Percentiles rank a stretch among this genome's conserved stretches.
Evolutionary conservation across 2,113 vertebrate species (phyloP).

Genomic region (Anhinga rufa): DNA sequence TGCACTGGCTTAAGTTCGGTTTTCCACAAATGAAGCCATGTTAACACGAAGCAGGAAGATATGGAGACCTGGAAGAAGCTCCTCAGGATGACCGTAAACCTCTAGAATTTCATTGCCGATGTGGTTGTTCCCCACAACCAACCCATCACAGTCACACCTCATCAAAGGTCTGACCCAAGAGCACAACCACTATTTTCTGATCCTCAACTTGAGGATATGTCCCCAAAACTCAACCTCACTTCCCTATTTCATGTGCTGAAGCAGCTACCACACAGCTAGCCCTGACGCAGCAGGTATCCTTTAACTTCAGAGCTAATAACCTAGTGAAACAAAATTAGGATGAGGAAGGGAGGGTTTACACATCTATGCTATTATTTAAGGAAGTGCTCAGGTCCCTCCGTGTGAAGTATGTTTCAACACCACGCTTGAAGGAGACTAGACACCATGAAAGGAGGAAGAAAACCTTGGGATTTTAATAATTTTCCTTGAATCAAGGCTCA

Average conservation of each 20-base stretch:
- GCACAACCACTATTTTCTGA: neutral
- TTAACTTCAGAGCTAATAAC: neutral
- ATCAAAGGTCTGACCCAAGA: neutral
- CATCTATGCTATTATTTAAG: neutral
- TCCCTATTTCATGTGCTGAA: neutral
- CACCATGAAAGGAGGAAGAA: neutral
- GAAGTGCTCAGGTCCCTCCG: neutral
- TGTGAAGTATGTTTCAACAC: neutral
- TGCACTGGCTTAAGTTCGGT: neutral
- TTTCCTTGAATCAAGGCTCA: neutral
- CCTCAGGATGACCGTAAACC: neutral
- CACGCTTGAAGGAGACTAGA: neutral
- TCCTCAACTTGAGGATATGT: neutral
- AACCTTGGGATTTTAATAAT: neutral
- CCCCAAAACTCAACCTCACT: neutral
- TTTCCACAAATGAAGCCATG: neutral
- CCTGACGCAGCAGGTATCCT: neutral
- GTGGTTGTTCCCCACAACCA: neutral
- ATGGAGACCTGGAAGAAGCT: neutral
- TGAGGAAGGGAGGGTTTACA: neutral
- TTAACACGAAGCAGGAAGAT: neutral
- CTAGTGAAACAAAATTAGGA: neutral
- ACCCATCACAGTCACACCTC: neutral
- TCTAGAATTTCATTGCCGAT: neutral
- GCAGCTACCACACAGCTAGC: neutral